Evolutionary conservation across 1,140 invertebrate genomes (phyloP).

Genomic region (Dinoponera quadriceps): DNA sequence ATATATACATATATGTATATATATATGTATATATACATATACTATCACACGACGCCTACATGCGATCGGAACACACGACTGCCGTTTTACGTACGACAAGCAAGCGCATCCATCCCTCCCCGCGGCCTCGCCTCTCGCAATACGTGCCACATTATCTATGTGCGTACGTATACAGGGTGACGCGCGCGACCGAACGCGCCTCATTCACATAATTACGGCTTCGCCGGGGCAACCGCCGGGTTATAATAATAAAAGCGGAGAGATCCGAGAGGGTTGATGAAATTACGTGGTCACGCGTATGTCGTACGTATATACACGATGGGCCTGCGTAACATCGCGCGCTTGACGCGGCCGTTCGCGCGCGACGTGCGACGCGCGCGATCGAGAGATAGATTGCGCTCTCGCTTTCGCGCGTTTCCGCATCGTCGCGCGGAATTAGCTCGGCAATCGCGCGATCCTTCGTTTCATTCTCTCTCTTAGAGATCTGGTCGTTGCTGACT

Average conservation of each 20-base stretch:
- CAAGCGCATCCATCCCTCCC: constrained; percentile 31
- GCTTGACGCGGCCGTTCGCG: background rate
- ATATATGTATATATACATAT: background rate
- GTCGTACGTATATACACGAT: no score
- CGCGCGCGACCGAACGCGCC: constrained; percentile 9
- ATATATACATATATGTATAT: no score
- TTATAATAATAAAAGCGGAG: no score
- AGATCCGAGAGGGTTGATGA: background rate
- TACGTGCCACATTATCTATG: constrained; percentile 53
- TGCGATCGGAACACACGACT: constrained; percentile 43
- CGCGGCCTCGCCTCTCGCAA: constrained; percentile 57
- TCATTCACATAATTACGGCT: constrained; percentile 32
- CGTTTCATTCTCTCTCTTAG: background rate
- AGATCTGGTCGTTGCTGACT: no score
- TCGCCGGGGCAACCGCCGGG: background rate
- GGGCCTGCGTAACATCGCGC: background rate
- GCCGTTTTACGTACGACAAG: constrained; percentile 29
- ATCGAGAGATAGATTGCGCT: no score
- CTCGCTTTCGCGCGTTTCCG: no score
- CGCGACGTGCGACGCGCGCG: no score
- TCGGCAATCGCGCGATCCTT: background rate
- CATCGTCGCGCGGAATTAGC: no score
- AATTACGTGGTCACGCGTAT: background rate
- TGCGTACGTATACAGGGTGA: constrained; percentile 36
- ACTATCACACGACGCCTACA: constrained; percentile 43